These are phyloP conservation scores for Gambusia affinis DNA, from an alignment of 2,113 vertebrate species.

Conservation along the genomic window DNA sequence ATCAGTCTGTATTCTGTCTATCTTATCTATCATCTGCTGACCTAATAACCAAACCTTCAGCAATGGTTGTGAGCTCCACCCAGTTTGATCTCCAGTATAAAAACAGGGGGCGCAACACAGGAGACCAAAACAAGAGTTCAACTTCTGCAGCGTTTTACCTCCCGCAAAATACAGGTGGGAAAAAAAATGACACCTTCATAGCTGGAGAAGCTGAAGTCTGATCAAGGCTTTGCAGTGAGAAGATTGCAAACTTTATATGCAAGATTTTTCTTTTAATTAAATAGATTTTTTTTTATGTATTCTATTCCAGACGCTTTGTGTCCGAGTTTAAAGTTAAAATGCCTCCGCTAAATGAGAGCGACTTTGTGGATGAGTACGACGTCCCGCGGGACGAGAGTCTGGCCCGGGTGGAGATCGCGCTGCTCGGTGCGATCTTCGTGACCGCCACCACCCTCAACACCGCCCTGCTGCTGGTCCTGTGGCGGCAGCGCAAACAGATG, in stretches of 20 bases:
- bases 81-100: conserved; percentile 39
- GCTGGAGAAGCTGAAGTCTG: not conserved
- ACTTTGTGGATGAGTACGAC: conserved; percentile 34
- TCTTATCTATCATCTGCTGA: no score
- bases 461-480: conserved; percentile 77
- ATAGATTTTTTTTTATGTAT: no score
- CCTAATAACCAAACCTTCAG: no score
- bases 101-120: conserved; percentile 9
- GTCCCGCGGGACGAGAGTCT: conserved; percentile 65
- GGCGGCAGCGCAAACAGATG: conserved; percentile 75
- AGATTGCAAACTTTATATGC: not conserved
- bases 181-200: no score
- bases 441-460: conserved; percentile 81
- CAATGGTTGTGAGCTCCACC: conserved; percentile 61
- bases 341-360: conserved; percentile 54
- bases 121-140: not conserved
- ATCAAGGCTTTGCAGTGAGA: not conserved
- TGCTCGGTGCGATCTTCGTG: conserved; percentile 80
- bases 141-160: not conserved
- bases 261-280: not conserved
- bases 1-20: no score
- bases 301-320: not conserved
- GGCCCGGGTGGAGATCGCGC: conserved; percentile 79
- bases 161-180: not conserved
- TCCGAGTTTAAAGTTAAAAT: conserved; percentile 27